These are phyloP conservation scores for Drosophila pegasa DNA, from an alignment of 2,888 invertebrate genomes.

Conservation along the genomic window DNA sequence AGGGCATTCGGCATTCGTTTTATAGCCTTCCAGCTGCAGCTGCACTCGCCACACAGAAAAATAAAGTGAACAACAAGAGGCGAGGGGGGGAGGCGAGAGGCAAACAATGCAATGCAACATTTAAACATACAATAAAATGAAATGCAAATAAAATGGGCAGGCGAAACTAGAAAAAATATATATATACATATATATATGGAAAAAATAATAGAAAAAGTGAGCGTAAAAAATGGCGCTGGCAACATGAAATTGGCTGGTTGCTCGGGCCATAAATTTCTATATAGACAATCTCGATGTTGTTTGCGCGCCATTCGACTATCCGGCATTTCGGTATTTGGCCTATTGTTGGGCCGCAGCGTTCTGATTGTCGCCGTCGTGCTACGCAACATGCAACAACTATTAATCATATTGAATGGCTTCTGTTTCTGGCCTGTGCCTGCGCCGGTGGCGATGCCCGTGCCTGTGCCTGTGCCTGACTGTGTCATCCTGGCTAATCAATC, in stretches of 20 bases:
- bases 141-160: slow-evolving; percentile 52
- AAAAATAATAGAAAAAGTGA: slow-evolving; percentile 6
- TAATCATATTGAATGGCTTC: slow-evolving; percentile 72
- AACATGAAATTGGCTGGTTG: slow-evolving; percentile 75
- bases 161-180: slow-evolving; percentile 19
- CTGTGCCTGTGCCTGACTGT: slow-evolving; percentile 49
- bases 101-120: slow-evolving; percentile 57
- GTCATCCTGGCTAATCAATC: slow-evolving; percentile 73
- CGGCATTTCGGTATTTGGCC: slow-evolving; percentile 13
- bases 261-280: slow-evolving; percentile 68
- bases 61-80: slow-evolving; percentile 20
- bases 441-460: neutral
- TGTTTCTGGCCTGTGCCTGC: slow-evolving; percentile 6
- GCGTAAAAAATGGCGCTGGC: slow-evolving; percentile 33
- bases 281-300: slow-evolving; percentile 57
- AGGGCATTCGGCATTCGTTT: slow-evolving; percentile 37
- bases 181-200: slow-evolving; percentile 5
- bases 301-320: slow-evolving; percentile 37
- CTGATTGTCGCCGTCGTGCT: slow-evolving; percentile 56
- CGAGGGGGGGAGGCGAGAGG: too few species aligned
- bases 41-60: neutral
- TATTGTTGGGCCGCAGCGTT: slow-evolving; percentile 28
- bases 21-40: slow-evolving; percentile 6
- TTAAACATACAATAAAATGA: slow-evolving; percentile 52
- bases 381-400: slow-evolving; percentile 75